A percentile compares a stretch with the other conserved stretches of the same genome.
phyloP scores from a whole-genome alignment of 2,888 invertebrate genomes.

The Zygothrica quintamaculata region DNA sequence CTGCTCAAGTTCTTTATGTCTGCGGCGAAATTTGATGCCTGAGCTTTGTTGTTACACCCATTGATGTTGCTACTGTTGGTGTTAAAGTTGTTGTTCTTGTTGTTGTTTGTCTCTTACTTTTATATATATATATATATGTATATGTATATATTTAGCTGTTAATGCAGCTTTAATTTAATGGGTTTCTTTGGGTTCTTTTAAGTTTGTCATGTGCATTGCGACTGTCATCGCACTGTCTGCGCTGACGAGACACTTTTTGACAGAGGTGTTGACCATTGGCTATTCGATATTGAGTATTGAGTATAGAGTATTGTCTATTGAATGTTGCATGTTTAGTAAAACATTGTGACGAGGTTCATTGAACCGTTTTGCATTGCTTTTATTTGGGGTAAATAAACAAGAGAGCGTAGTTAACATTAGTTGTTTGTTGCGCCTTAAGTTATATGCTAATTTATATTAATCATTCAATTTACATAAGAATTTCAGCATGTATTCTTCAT shows the following conservation, averaged over 20 bases:
- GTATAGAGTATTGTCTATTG: background rate
- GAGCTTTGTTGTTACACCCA: conserved; percentile 43
- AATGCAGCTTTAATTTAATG: conserved; percentile 73
- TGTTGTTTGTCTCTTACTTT: conserved; percentile 11
- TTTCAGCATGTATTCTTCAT: conserved; percentile 5
- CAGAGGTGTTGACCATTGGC: conserved; percentile 54
- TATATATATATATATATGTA: too few relatives aligned
- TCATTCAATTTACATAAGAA: background rate
- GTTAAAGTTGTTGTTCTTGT: conserved; percentile 35
- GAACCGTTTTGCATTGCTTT: conserved; percentile 32
- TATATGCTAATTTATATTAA: background rate
- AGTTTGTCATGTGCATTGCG: conserved; percentile 35
- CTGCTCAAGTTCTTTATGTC: conserved; percentile 23
- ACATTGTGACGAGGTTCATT: conserved; percentile 44
- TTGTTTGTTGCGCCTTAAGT: background rate
- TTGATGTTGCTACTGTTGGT: conserved; percentile 23
- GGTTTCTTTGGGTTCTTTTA: conserved; percentile 51
- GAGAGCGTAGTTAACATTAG: background rate
- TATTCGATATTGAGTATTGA: conserved; percentile 22
- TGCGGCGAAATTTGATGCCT: conserved; percentile 63
- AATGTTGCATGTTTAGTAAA: conserved; percentile 7
- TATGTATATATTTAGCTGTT: conserved; percentile 64
- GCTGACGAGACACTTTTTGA: conserved; percentile 51
- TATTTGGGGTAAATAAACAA: conserved; percentile 12
- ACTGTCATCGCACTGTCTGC: conserved; percentile 53